A percentile compares a stretch with the other conserved stretches of the same genome.
Conservation (phyloP, 2,113 vertebrate species). For the Salminus brasiliensis region DNA sequence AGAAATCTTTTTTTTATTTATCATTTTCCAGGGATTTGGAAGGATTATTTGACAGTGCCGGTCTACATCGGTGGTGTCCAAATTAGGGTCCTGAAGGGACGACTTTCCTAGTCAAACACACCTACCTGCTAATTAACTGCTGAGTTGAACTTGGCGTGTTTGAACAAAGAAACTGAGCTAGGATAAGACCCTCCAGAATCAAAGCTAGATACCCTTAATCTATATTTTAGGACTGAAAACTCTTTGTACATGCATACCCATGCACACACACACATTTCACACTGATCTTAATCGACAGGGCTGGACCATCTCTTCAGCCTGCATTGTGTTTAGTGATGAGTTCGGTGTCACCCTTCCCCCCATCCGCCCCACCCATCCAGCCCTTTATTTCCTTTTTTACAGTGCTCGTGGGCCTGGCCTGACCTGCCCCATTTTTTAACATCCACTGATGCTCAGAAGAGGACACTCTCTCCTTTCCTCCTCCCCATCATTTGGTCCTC, state of each 20-base stretch:
- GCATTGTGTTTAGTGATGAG: slow-evolving; percentile 38
- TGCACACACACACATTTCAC: not conserved
- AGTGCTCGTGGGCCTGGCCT: slow-evolving; percentile 19
- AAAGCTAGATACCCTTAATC: too few relatives aligned
- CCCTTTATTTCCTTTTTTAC: slow-evolving; percentile 27
- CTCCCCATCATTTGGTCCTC: slow-evolving; percentile 63
- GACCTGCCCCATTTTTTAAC: slow-evolving; percentile 45
- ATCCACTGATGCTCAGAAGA: slow-evolving; percentile 51
- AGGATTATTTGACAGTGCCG: too few relatives aligned
- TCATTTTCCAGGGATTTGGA: too few relatives aligned
- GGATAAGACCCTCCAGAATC: too few relatives aligned
- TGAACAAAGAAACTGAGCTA: too few relatives aligned
- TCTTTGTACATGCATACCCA: too few relatives aligned
- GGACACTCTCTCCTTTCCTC: slow-evolving; percentile 51
- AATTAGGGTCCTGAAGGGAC: too few relatives aligned
- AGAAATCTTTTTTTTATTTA: too few relatives aligned
- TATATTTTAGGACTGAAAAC: not conserved
- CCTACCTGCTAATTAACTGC: too few relatives aligned
- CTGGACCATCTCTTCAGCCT: slow-evolving; percentile 36
- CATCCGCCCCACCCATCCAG: slow-evolving; percentile 20
- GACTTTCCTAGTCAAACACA: too few relatives aligned
- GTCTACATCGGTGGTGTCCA: too few relatives aligned
- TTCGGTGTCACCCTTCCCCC: slow-evolving; percentile 36
- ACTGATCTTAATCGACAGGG: slow-evolving; percentile 51
- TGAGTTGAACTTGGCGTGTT: too few relatives aligned